These are phyloP conservation scores for Luffia ferchaultella DNA, from an alignment of 2,888 invertebrate species.

Conservation along the genomic window DNA sequence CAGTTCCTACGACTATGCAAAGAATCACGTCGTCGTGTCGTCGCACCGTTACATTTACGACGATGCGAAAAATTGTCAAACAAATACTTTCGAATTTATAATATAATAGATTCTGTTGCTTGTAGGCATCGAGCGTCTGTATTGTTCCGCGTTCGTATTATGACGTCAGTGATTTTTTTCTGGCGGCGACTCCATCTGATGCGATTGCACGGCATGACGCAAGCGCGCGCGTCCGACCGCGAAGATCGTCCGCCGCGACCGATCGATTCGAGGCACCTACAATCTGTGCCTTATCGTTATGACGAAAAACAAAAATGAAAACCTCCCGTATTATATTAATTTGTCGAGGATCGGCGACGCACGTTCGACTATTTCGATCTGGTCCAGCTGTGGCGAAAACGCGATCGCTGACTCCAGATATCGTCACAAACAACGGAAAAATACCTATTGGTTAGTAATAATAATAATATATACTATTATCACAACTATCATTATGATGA, in stretches of 20 bases:
- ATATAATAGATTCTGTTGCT: background rate
- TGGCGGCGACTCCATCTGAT: background rate
- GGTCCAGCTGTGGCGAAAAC: too few species aligned
- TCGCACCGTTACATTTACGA: too few species aligned
- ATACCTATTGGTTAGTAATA: background rate
- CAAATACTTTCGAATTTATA: background rate
- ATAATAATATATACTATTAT: too few species aligned
- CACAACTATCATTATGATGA: too few species aligned
- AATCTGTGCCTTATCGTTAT: background rate
- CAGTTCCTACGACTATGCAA: too few species aligned
- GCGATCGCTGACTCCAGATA: too few species aligned
- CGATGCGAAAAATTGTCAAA: too few species aligned
- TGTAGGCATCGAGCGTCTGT: background rate
- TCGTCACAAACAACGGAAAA: too few species aligned
- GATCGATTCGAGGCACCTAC: background rate
- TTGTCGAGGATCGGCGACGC: too few species aligned
- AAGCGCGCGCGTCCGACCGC: background rate
- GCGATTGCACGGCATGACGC: background rate
- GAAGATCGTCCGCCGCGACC: background rate
- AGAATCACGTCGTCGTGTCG: too few species aligned
- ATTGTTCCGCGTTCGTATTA: background rate
- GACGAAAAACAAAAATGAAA: background rate
- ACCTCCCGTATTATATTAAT: background rate
- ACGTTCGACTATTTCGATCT: too few species aligned
- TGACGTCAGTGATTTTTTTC: background rate